Evolutionary conservation across 2,888 invertebrate genomes (phyloP).

Genomic region (Andrena praecox): DNA sequence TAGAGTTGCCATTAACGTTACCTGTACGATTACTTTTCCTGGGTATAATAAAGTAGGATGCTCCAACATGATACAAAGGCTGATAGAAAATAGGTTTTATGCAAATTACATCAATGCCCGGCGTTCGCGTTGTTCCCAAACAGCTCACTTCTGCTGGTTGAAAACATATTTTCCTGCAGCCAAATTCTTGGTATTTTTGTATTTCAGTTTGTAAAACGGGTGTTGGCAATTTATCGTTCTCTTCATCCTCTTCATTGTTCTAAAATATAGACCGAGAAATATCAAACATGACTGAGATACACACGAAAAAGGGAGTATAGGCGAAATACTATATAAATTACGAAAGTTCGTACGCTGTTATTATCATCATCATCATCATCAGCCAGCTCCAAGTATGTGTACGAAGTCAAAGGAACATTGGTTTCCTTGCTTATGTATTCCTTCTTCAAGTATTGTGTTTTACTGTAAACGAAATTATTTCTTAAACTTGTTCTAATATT

Average conservation of each 20-base stretch:
- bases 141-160: constrained; percentile 46
- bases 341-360: constrained; percentile 40
- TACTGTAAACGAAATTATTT: constrained; percentile 54
- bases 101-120: constrained; percentile 68
- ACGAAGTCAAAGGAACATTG: constrained; percentile 61
- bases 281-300: background rate
- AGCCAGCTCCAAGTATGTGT: constrained; percentile 29
- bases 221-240: background rate
- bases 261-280: background rate
- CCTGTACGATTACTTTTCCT: constrained; percentile 44
- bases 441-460: constrained; percentile 58
- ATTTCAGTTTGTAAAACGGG: constrained; percentile 32
- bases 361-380: background rate
- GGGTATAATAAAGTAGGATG: constrained; percentile 57
- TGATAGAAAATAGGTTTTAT: constrained; percentile 56
- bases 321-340: background rate
- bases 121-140: constrained; percentile 15
- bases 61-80: constrained; percentile 53
- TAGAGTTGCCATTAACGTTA: background rate
- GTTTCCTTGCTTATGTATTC: constrained; percentile 56
- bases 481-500: background rate
- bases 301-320: background rate
- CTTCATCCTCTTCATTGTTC: background rate
- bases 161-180: constrained; percentile 58
- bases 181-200: constrained; percentile 39